Evolutionary conservation across 2,113 vertebrate species (phyloP).

Genomic region (Erythrocercus mccallii): DNA sequence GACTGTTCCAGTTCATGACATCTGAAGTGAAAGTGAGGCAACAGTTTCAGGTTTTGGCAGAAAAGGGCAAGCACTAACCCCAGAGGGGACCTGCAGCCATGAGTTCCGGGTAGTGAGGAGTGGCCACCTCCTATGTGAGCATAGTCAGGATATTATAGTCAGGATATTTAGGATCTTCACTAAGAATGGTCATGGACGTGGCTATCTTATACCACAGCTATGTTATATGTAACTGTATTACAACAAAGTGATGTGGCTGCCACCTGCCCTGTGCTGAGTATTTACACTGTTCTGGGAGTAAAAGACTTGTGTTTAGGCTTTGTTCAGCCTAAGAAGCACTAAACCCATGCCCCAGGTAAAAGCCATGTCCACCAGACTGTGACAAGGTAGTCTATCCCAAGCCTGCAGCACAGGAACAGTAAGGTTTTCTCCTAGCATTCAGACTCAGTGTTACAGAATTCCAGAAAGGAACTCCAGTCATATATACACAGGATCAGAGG

Average conservation of each 20-base stretch:
- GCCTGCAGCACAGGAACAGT: not conserved
- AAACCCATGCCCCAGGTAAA: not conserved
- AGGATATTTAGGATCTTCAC: not conserved
- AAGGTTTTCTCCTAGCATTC: not conserved
- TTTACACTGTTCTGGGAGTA: not conserved
- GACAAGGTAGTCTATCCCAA: not conserved
- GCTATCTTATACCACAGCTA: not conserved
- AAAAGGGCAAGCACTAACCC: not conserved
- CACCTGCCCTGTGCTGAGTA: not conserved
- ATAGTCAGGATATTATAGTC: not conserved
- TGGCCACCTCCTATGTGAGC: accelerated
- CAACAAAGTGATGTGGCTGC: not conserved
- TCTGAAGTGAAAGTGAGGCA: not conserved
- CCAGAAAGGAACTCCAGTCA: not conserved
- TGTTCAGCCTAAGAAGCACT: not conserved
- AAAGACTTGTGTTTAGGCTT: not conserved
- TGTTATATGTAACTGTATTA: not conserved
- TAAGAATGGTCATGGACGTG: not conserved
- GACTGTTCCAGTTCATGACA: not conserved
- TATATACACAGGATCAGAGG: not conserved
- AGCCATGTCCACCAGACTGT: not conserved
- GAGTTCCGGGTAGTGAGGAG: not conserved
- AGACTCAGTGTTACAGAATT: not conserved
- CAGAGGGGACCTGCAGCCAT: not conserved
- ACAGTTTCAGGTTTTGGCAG: not conserved